Conservation (phyloP, 2,113 vertebrate genomes). For the Columbina picui region DNA sequence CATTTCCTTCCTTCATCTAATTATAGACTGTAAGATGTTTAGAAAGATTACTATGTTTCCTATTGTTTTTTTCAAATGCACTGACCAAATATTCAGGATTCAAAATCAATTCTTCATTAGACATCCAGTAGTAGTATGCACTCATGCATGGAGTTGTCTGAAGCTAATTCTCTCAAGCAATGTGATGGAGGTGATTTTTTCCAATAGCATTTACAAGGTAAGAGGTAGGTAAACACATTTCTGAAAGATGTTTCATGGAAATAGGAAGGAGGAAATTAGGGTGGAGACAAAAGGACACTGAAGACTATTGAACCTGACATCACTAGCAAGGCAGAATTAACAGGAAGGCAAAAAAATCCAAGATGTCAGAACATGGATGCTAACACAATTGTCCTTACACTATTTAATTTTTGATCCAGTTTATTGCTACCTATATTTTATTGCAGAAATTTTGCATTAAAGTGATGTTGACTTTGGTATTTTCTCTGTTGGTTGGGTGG, state of each 20-base stretch:
- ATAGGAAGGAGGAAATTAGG: neutral
- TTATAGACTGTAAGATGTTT: neutral
- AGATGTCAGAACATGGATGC: neutral
- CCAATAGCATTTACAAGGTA: neutral
- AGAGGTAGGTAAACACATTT: neutral
- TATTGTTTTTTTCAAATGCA: neutral
- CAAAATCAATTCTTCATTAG: neutral
- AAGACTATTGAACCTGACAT: neutral
- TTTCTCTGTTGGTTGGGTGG: neutral
- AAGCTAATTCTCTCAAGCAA: neutral
- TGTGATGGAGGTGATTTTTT: neutral
- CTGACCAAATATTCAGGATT: neutral
- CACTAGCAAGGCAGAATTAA: neutral
- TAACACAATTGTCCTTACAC: neutral
- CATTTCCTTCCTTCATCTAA: neutral
- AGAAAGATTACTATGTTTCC: neutral
- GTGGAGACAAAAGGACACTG: neutral
- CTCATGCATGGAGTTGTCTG: neutral
- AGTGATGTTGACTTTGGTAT: neutral
- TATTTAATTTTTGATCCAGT: neutral
- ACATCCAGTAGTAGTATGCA: neutral
- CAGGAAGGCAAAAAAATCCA: neutral
- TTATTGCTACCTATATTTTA: neutral
- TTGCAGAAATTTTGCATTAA: neutral
- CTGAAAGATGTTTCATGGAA: neutral